phyloP scores from a whole-genome alignment of 1,140 invertebrate species.

The Tetragonula clypearis region DNA sequence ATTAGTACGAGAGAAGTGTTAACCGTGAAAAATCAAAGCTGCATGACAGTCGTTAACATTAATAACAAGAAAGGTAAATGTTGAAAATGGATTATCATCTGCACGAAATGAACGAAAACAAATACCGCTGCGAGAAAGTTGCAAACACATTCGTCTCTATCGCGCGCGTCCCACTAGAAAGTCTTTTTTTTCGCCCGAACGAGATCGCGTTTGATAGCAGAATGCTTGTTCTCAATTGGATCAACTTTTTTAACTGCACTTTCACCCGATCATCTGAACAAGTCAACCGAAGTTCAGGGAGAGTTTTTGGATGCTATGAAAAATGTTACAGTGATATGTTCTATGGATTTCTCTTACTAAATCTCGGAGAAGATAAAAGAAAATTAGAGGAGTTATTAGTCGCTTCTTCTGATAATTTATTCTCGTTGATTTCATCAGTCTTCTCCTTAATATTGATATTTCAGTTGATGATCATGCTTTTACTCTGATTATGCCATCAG shows the following conservation, averaged over 20 bases:
- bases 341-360: background rate
- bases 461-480: background rate
- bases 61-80: background rate
- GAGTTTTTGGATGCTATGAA: background rate
- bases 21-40: conserved; percentile 15
- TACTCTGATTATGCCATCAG: too few relatives aligned
- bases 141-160: conserved; percentile 25
- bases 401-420: background rate
- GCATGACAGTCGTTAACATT: background rate
- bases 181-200: conserved; percentile 47
- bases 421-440: background rate
- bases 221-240: conserved; percentile 25
- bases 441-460: background rate
- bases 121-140: conserved; percentile 49
- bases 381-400: background rate
- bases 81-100: background rate
- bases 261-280: conserved; percentile 50
- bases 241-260: conserved; percentile 29
- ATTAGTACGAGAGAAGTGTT: background rate
- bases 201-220: conserved; percentile 48
- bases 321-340: background rate
- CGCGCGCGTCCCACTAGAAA: conserved; percentile 52
- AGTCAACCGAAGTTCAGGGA: background rate
- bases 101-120: conserved; percentile 41
- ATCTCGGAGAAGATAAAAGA: background rate